phyloP scores from a whole-genome alignment of 2,113 vertebrate species.

The Lagopus muta region DNA sequence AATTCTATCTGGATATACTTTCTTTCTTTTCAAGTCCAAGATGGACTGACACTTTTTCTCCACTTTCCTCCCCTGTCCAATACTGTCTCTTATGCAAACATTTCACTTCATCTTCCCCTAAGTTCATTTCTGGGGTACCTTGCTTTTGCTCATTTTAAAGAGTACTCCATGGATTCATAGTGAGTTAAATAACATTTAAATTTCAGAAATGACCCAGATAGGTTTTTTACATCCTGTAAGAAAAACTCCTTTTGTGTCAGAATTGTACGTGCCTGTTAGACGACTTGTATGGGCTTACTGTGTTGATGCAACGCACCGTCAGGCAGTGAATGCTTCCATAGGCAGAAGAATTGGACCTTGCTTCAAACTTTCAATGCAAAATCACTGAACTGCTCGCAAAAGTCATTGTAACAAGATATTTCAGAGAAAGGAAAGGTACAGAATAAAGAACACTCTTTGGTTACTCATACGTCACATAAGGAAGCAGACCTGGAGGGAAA shows the following conservation, averaged over 20 bases:
- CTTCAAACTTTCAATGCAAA: too few species aligned
- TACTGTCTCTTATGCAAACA: background rate
- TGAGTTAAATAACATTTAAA: background rate
- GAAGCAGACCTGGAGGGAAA: too few species aligned
- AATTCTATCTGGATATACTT: background rate
- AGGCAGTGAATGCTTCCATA: too few species aligned
- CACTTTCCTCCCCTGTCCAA: background rate
- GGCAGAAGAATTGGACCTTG: too few species aligned
- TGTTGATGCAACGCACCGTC: too few species aligned
- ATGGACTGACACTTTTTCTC: background rate
- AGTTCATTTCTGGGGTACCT: background rate
- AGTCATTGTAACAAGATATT: too few species aligned
- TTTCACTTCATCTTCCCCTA: background rate
- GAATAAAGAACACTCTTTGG: too few species aligned
- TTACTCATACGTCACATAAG: too few species aligned
- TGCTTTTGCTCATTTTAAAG: background rate
- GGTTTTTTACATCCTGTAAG: background rate
- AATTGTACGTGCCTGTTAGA: too few species aligned
- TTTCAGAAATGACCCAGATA: background rate
- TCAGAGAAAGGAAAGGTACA: too few species aligned
- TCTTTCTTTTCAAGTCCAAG: background rate
- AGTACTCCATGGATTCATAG: background rate
- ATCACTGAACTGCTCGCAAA: too few species aligned
- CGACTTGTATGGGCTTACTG: too few species aligned
- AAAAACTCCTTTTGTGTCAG: background rate